Percentiles rank a stretch among this genome's conserved stretches.
Evolutionary conservation across 2,888 invertebrate species (phyloP).

Genomic region (Choristoneura rosaceana): DNA sequence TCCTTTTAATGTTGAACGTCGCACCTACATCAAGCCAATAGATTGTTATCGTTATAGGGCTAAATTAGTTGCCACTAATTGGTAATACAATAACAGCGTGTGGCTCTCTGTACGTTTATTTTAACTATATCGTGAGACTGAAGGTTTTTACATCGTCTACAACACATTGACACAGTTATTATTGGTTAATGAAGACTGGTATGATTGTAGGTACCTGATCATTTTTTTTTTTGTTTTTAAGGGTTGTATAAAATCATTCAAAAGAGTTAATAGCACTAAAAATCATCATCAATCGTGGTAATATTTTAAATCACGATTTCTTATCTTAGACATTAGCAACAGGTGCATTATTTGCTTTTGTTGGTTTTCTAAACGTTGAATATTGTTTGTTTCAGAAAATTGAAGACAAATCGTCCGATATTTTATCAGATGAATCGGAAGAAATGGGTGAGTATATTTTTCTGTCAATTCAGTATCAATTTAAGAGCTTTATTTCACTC

Average conservation of each 20-base stretch:
- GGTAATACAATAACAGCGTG: constrained; percentile 40
- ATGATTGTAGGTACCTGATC: too few relatives aligned
- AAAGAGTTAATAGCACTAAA: too few relatives aligned
- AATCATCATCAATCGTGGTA: too few relatives aligned
- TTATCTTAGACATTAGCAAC: too few relatives aligned
- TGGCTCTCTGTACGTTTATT: constrained; percentile 18
- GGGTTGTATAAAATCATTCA: too few relatives aligned
- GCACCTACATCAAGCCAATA: constrained; percentile 36
- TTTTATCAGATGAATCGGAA: constrained; percentile 59
- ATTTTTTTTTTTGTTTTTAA: too few relatives aligned
- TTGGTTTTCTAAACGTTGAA: background rate
- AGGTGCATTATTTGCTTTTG: background rate
- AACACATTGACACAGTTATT: constrained; percentile 31
- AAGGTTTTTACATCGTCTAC: constrained; percentile 28
- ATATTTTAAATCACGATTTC: too few relatives aligned
- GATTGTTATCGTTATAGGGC: constrained; percentile 40
- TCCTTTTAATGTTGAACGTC: constrained; percentile 15
- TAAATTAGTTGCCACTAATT: constrained; percentile 42
- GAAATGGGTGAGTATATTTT: constrained; percentile 57
- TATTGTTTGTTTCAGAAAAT: constrained; percentile 63
- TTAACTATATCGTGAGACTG: constrained; percentile 17
- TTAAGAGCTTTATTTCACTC: too few relatives aligned
- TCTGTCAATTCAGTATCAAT: too few relatives aligned
- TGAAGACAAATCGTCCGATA: constrained; percentile 61
- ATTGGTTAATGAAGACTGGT: too few relatives aligned